These are phyloP conservation scores for Ypsolopha sequella DNA, from an alignment of 2,888 invertebrate genomes.

Conservation along the genomic window DNA sequence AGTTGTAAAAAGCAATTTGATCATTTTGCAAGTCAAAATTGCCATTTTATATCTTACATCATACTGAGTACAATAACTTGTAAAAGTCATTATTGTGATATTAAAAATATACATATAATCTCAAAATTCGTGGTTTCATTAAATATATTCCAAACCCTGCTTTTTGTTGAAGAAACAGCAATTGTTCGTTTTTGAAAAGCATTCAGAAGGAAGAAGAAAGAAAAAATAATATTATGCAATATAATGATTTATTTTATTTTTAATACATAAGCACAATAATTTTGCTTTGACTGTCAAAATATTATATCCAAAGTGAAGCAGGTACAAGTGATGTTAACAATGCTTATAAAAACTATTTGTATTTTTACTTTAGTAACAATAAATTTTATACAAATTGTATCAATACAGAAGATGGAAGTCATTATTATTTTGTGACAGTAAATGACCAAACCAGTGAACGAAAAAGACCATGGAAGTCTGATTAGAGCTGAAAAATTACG, in stretches of 20 bases:
- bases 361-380: background rate
- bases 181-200: no score
- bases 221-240: conserved; percentile 43
- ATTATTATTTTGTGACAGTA: background rate
- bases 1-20: background rate
- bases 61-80: conserved; percentile 21
- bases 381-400: background rate
- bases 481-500: no score
- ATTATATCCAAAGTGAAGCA: conserved; percentile 56
- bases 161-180: no score
- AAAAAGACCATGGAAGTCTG: no score
- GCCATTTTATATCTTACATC: background rate
- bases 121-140: background rate
- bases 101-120: conserved; percentile 19
- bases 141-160: background rate
- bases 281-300: conserved; percentile 69
- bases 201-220: conserved; percentile 10
- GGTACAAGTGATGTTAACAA: conserved; percentile 67
- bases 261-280: conserved; percentile 67
- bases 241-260: conserved; percentile 59
- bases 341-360: conserved; percentile 38
- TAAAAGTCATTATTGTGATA: conserved; percentile 44
- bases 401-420: background rate
- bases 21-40: background rate
- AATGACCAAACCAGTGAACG: no score